Base-by-base conservation (phyloP, 2,797 vertebrate species). In the Parauchenoglanis ngamensis region DNA sequence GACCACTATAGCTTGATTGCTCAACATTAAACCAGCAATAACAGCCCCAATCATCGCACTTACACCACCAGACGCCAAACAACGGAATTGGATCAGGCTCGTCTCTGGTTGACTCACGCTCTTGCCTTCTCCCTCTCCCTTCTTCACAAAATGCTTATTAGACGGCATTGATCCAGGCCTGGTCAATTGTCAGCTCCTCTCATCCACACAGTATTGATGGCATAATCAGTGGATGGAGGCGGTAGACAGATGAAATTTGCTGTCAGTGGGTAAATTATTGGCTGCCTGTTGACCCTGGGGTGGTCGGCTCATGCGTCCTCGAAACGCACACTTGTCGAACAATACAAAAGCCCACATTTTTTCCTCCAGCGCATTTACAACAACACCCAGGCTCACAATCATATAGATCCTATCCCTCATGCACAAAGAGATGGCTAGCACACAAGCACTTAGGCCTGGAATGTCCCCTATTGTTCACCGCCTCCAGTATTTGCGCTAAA, bases 1-100 rank as follows among this genome's bases (percentile, higher is more conserved):
- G 97, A 98, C 97, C 98, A 98, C 98, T 98, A 97, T 96, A 97
- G 97, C 97, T 97, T 99, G 98, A 99, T 99, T 99, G 97, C 98
- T 97, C 97, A 98, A 98, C 98, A 98, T 99, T 99, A 99, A 99
- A 99, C 97, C 96, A 96, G 95, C 98, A 99, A 99, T 99, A 99
- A 98, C 96, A 97, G 95, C 96, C 94, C 96, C 97, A 98, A 98
- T 99, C 98, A 98, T 98, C 96, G 96, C 96, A 97, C 97, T 98
- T 98, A 98, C 98, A 97, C 97, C 97, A 96, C 97, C 96, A 97
- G 97, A 97, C 96, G 96, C 96, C 97, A 96, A 93, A 95, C 96
- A 95, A 96, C 96, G 95, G 96, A 98, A 98, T 98, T 97, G 97
- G 97, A 98, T 99, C 97, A 98, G 97, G 97, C 97, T 96, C 96